phyloP scores from a whole-genome alignment of 2,888 invertebrate genomes.

The Diadromus collaris region DNA sequence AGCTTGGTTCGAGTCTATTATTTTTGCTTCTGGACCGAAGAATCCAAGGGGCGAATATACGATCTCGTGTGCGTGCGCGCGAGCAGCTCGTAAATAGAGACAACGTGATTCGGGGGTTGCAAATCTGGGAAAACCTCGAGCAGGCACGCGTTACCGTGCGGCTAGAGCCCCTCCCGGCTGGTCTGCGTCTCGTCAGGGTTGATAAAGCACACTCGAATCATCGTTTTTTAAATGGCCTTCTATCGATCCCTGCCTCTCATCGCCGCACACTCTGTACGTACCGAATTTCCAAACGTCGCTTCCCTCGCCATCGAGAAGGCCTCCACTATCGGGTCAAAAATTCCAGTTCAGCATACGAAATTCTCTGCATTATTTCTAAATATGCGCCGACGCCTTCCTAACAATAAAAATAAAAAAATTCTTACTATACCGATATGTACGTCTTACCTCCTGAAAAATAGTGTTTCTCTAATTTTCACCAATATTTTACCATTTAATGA shows the following conservation, averaged over 20 bases:
- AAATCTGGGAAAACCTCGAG: conserved; percentile 76
- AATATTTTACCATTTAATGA: too few relatives aligned
- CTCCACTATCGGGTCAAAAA: too few relatives aligned
- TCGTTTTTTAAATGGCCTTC: conserved; percentile 71
- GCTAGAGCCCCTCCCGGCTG: conserved; percentile 60
- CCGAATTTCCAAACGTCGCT: conserved; percentile 1
- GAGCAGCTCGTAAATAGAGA: conserved; percentile 48
- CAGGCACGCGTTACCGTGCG: conserved; percentile 78
- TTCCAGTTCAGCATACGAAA: too few relatives aligned
- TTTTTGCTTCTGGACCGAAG: conserved; percentile 66
- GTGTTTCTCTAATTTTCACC: too few relatives aligned
- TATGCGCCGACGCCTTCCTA: too few relatives aligned
- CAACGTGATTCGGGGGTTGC: conserved; percentile 60
- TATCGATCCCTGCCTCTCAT: conserved; percentile 52
- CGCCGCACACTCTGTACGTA: not conserved
- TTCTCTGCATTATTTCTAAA: too few relatives aligned
- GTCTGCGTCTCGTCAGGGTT: conserved; percentile 72
- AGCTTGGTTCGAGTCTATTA: conserved; percentile 69
- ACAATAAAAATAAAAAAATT: too few relatives aligned
- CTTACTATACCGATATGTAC: too few relatives aligned
- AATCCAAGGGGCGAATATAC: conserved; percentile 60
- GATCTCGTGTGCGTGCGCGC: conserved; percentile 30
- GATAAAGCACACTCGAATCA: conserved; percentile 76
- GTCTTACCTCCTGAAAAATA: too few relatives aligned
- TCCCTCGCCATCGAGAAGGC: not conserved